Base-by-base conservation (phyloP, 53 echinoderm and acorn worm genomes). In the Pentamera pediparva region DNA sequence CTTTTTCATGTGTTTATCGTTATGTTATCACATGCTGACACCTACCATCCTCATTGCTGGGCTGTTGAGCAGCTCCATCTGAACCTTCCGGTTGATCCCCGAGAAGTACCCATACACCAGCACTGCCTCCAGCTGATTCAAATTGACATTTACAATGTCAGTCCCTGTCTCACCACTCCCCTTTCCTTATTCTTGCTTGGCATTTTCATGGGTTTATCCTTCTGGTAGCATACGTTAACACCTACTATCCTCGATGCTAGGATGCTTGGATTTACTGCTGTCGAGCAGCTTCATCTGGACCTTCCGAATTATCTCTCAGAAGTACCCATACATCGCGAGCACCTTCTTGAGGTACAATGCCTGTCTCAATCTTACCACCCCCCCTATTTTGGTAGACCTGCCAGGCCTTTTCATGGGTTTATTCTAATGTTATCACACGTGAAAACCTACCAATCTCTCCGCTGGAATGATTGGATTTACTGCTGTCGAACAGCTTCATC, bases 81-180 rank as follows among this genome's bases (percentile, higher is more conserved):
- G 96, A 8, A 95, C 90, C 65, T 95, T 95, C 13, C 96, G 83
- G 55, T 95, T 95, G 67, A 95, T 95, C 20, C 96, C 96, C 25
- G 96, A 95, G 83, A 95, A 95, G 70, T 95, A 90, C 32, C 96
- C n/a, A n/a, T n/a, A n/a, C n/a, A n/a, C n/a, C n/a, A n/a, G n/a
- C n/a, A n/a, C n/a, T n/a, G n/a, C n/a, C 48, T 93, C 94, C 21
- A 93, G n/a, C n/a, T n/a, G n/a, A n/a, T n/a, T n/a, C n/a, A n/a
- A n/a, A n/a, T n/a, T n/a, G n/a, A n/a, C n/a, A n/a, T n/a, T n/a
- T n/a, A n/a, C n/a, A n/a, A n/a, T n/a, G n/a, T n/a, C n/a, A n/a
- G n/a, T n/a, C n/a, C n/a, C n/a, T n/a, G n/a, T n/a, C n/a, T n/a
- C n/a, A n/a, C n/a, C n/a, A n/a, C n/a, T n/a, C n/a, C n/a, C n/a